These are phyloP conservation scores for Rhyacophila evoluta DNA, from an alignment of 2,888 invertebrate genomes.

Conservation along the genomic window DNA sequence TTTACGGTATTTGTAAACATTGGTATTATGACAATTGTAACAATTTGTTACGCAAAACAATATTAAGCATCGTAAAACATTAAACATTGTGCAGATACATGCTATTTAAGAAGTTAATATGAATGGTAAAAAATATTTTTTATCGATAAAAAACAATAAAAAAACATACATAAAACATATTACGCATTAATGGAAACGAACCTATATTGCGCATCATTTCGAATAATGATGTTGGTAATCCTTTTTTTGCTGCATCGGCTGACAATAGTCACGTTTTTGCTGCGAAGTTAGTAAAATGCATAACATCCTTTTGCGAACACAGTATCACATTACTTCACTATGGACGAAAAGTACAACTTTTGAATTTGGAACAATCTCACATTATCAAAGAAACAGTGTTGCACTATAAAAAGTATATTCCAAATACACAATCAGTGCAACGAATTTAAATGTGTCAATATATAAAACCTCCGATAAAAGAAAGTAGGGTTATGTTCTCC, in stretches of 20 bases:
- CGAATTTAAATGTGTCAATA: no score
- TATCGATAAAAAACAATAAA: no score
- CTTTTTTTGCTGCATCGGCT: conserved; percentile 16
- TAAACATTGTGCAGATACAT: no score
- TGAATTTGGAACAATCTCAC: background rate
- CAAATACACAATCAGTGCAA: background rate
- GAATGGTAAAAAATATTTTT: no score
- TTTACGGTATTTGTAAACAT: no score
- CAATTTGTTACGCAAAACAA: no score
- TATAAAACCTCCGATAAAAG: background rate
- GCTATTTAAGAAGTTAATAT: no score
- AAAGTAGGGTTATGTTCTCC: background rate
- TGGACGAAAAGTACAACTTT: background rate
- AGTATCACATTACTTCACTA: background rate
- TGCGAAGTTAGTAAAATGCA: background rate
- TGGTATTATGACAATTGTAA: no score
- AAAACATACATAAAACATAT: no score
- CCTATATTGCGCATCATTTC: conserved; percentile 37
- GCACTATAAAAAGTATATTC: background rate
- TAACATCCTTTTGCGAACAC: background rate
- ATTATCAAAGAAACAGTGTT: background rate
- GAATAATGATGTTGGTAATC: background rate
- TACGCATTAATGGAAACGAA: no score
- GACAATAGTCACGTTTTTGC: background rate
- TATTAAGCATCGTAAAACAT: no score